Evolutionary conservation across 1,140 invertebrate species (phyloP), one percentile per base, ranked within the genome.

Genomic region (Caerostris darwini): DNA sequence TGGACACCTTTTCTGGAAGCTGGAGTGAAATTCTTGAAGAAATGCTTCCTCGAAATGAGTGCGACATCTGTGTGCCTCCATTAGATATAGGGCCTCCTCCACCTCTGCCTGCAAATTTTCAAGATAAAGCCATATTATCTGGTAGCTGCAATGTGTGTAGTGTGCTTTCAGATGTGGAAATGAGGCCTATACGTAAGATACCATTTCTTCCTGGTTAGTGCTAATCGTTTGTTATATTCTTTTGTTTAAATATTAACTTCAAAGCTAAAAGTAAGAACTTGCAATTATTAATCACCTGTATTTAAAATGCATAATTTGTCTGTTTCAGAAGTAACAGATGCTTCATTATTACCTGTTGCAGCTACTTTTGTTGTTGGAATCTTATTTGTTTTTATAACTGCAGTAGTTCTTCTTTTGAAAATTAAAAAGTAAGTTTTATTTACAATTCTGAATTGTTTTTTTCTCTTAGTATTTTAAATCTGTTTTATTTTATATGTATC

Each of bases 1-100:
- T 94, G 87, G 93, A 90, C 58, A 3, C 87, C 69, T 90, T 94
- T 57, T 85, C 93, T 67, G 93, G 50, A 34, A 58, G 88, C 57
- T 94, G 93, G 93, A 94, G 93, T 71, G 93, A 94, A 58, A 90
- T 94, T 59, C 56, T 94, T 58, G 87, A 94, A 90, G 93, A 94
- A 69, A 94, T 94, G 93, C 64, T 94, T 54, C 93, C 93, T 14
- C 71, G 77, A 57, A 94, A 69, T 85, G 93, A 94, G 10, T 94
- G 93, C 58, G 93, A 94, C 59, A 90, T 94, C n/a, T 94, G 93
- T 7, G 86, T 86, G 8, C 93, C 93, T 53, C 93, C 93, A 6
- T 34, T 94, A 12, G 93, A 94, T 14, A 94, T 94, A 64, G 93
- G 93, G 1, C 93, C 86, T 10, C 93, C 93, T 34, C 93, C 93